Evolutionary conservation across 2,888 invertebrate species (phyloP).

Genomic region (Thyatira batis): DNA sequence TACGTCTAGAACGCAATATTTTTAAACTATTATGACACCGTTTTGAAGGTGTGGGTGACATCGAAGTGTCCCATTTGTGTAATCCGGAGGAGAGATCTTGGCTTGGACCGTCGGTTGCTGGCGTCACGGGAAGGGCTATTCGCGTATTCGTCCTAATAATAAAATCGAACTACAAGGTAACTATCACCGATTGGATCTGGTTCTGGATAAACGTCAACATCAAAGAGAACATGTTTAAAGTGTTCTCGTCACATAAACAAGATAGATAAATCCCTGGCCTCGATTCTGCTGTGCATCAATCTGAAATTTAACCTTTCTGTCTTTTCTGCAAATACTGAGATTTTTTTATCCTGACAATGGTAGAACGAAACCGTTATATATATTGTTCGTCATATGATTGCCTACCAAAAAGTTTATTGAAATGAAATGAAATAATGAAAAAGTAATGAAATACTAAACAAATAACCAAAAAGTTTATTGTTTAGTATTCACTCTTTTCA

Average conservation of each 20-base stretch:
- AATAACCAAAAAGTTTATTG: too few species aligned
- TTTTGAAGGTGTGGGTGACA: slow-evolving; percentile 39
- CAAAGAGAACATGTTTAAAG: slow-evolving; percentile 17
- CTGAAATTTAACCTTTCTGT: too few species aligned
- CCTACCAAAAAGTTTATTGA: too few species aligned
- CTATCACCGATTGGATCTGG: slow-evolving; percentile 23
- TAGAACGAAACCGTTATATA: too few species aligned
- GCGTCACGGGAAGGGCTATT: slow-evolving; percentile 70
- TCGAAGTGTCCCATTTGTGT: slow-evolving; percentile 45
- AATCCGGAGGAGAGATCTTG: slow-evolving; percentile 48
- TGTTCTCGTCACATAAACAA: slow-evolving; percentile 7
- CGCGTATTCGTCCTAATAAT: slow-evolving; percentile 63
- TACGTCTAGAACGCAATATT: slow-evolving; percentile 35
- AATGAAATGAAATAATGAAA: too few species aligned
- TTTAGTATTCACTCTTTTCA: too few species aligned
- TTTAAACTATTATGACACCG: slow-evolving; percentile 44
- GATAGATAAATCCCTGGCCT: slow-evolving; percentile 7
- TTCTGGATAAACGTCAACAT: slow-evolving; percentile 17
- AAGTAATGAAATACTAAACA: too few species aligned
- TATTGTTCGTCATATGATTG: too few species aligned
- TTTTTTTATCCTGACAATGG: too few species aligned
- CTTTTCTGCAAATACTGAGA: too few species aligned
- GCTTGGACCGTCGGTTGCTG: slow-evolving; percentile 44
- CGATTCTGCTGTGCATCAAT: too few species aligned
- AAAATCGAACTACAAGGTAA: slow-evolving; percentile 45